phyloP scores from a whole-genome alignment of 2,113 vertebrate species.

The Camelus dromedarius region DNA sequence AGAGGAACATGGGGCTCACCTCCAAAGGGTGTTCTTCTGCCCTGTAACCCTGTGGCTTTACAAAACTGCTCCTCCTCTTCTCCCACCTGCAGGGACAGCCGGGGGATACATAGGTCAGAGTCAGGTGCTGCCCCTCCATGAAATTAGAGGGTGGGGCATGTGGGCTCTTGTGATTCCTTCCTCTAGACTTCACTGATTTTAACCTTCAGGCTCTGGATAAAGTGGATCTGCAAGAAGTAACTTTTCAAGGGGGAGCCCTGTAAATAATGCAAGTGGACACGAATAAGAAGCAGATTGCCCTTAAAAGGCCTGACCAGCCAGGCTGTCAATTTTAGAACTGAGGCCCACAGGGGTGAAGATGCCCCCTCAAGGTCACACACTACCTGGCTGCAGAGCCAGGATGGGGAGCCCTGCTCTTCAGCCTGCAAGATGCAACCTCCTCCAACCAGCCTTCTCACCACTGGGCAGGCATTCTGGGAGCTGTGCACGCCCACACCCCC shows the following conservation, averaged over 20 bases:
- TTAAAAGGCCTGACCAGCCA: neutral
- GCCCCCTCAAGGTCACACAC: neutral
- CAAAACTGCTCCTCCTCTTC: neutral
- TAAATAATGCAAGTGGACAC: neutral
- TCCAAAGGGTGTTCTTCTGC: neutral
- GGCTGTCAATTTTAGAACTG: neutral
- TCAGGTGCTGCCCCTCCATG: neutral
- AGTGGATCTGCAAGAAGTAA: neutral
- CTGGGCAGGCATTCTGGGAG: neutral
- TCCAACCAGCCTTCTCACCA: neutral
- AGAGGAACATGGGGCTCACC: neutral
- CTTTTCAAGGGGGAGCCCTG: neutral
- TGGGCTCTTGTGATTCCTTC: neutral
- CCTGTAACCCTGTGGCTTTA: neutral
- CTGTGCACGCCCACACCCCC: neutral
- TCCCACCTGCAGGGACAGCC: neutral
- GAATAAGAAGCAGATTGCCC: neutral
- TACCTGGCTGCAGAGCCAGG: neutral
- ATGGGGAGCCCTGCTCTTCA: neutral
- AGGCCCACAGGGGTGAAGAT: neutral
- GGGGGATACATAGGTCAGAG: neutral
- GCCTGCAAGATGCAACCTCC: fast-evolving
- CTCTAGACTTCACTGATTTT: neutral
- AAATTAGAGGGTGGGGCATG: neutral
- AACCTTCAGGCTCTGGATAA: neutral